Conservation (phyloP, 35 echinoderm and acorn worm genomes). For the Strongylocentrotus purpuratus region DNA sequence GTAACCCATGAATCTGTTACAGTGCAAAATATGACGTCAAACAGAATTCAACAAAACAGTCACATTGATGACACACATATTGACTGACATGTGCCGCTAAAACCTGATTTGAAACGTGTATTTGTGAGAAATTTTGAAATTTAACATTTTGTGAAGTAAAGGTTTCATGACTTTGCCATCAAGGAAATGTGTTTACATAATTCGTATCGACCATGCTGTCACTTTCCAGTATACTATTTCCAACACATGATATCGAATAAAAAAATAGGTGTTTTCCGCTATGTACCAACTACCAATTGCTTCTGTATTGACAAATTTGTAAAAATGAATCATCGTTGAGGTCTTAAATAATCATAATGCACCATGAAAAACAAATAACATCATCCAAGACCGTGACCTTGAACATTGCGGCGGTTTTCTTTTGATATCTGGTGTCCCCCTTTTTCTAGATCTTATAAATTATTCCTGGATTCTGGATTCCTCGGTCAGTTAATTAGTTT, state of each 20-base stretch:
- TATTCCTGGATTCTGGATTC: neutral
- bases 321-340: neutral
- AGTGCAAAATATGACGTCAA: neutral
- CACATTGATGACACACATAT: neutral
- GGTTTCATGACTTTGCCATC: neutral
- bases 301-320: neutral
- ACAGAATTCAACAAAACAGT: neutral
- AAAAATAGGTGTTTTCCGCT: too few relatives aligned
- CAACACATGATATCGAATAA: too few relatives aligned
- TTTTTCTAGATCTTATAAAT: neutral
- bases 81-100: neutral
- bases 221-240: too few relatives aligned
- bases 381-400: neutral
- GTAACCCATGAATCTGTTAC: neutral
- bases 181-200: neutral
- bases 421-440: neutral
- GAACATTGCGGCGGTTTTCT: neutral
- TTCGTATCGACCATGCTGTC: neutral
- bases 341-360: neutral
- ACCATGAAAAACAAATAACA: neutral
- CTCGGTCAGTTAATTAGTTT: neutral
- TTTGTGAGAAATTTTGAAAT: neutral
- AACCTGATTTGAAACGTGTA: too few relatives aligned
- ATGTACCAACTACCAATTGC: neutral
- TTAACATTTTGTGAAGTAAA: neutral